Conservation (phyloP, 2,888 invertebrate genomes). For the Teleogryllus oceanicus region DNA sequence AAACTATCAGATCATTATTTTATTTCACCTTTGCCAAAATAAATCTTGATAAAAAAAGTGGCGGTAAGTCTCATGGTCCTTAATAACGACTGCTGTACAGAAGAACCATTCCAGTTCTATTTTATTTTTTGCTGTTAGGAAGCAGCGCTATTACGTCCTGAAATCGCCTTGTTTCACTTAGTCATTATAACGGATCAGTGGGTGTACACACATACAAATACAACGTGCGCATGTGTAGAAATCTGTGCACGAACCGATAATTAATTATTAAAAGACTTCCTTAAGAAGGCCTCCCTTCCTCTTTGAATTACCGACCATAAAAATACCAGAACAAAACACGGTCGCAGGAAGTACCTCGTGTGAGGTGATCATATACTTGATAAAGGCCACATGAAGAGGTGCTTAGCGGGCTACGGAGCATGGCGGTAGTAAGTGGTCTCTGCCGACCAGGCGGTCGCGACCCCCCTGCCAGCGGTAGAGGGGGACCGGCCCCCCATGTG, state of each 20-base stretch:
- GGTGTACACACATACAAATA: background rate
- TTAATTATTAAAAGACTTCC: background rate
- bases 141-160: background rate
- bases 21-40: too few relatives aligned
- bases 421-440: background rate
- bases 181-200: background rate
- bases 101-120: too few relatives aligned
- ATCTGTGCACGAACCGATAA: background rate
- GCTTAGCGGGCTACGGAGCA: background rate
- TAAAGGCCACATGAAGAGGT: background rate
- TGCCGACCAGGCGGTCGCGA: background rate
- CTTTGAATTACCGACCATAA: constrained; percentile 6
- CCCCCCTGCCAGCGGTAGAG: background rate
- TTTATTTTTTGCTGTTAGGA: background rate
- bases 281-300: background rate
- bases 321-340: constrained; percentile 7
- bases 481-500: background rate
- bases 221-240: background rate
- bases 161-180: background rate
- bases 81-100: too few relatives aligned
- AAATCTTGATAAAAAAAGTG: too few relatives aligned
- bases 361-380: background rate
- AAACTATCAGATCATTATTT: too few relatives aligned
- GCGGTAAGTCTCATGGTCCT: too few relatives aligned
- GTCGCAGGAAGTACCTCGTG: background rate